Base-by-base conservation (phyloP, 2,113 vertebrate species). In the Dipodomys spectabilis region DNA sequence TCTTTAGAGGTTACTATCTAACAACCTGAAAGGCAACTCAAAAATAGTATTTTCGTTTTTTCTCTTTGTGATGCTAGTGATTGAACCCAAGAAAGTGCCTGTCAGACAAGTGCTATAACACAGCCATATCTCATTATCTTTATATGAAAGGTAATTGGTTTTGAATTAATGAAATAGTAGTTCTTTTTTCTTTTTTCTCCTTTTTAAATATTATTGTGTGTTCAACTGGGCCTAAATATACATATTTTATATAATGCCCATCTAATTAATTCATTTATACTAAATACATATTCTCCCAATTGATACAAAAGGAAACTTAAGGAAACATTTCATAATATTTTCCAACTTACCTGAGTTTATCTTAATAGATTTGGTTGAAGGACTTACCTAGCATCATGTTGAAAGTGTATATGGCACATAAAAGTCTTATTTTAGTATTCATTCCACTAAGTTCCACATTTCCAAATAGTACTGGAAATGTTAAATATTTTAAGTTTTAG, bases 401-500 rank as follows among this genome's bases (percentile, higher is more conserved):
- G 77, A 30, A 95, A 94, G 82, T 78, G 62, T 90, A 75, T 90
- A 90, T 86, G 82, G 88, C 86, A 88, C 16, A 19, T 85, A 60
- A 79, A 85, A 57, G 53, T 94, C 78, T 65, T 88, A 77, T 82
- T 89, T 91, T 64, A 94, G 72, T 92, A 93, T 93, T 92, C 79
- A 75, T 93, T 94, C 82, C 71, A 90, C 86, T 93, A 64, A 92
- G 86, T 92, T 92, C 82, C 35, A 87, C 84, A 89, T 94, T 96
- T 96, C 83, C 80, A 95, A 91, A 95, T 94, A 92, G 88, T 89
- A 85, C 94, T 94, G 83, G 89, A 88, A 92, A 95, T 93, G 90
- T 91, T 95, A 95, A 96, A 53, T 91, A 93, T 96, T 94, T 96
- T 96, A 95, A 92, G 86, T 92, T 91, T 92, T 91, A 91, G 86